These are phyloP conservation scores for Trichomalopsis sarcophagae DNA, from an alignment of 1,140 invertebrate genomes.

Conservation along the genomic window DNA sequence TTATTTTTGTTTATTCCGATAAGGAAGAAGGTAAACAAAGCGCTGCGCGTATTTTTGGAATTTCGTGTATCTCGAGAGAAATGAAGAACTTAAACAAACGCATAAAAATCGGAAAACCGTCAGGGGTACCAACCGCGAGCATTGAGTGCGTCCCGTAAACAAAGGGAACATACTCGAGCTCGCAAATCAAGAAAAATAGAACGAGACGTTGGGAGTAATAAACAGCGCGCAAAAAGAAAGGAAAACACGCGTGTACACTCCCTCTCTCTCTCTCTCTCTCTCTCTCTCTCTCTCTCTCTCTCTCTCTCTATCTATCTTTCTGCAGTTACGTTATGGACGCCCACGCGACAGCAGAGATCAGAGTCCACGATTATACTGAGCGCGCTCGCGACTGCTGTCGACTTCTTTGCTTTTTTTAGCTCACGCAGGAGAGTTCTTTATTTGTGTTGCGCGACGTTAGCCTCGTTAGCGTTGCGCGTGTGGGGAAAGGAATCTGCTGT, in stretches of 20 bases:
- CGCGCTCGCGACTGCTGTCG: slow-evolving; percentile 1
- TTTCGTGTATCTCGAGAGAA: no score
- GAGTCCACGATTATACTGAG: slow-evolving; percentile 16
- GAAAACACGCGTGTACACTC: not conserved
- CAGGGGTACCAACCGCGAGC: not conserved
- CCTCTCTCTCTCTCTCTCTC: not conserved
- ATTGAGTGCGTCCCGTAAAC: not conserved
- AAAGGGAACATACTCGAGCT: not conserved
- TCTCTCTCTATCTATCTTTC: not conserved
- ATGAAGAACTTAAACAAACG: not conserved
- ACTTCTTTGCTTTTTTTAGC: slow-evolving; percentile 1
- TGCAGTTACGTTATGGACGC: slow-evolving; percentile 43
- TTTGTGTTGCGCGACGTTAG: slow-evolving; percentile 14
- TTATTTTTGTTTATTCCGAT: not conserved
- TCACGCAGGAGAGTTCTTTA: not conserved
- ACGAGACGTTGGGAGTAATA: not conserved
- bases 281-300: not conserved
- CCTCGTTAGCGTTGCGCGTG: slow-evolving; percentile 29
- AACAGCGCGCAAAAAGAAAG: not conserved
- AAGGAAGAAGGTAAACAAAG: no score
- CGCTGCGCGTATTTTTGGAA: not conserved
- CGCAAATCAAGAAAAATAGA: slow-evolving; percentile 2
- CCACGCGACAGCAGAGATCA: slow-evolving; percentile 25
- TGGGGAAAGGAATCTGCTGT: slow-evolving; percentile 2
- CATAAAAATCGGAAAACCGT: no score